Percentiles rank a stretch among this genome's conserved stretches.
These are phyloP conservation scores for Dimorphilus gyrociliatus DNA, from an alignment of 2,888 invertebrate genomes.

Conservation along the genomic window DNA sequence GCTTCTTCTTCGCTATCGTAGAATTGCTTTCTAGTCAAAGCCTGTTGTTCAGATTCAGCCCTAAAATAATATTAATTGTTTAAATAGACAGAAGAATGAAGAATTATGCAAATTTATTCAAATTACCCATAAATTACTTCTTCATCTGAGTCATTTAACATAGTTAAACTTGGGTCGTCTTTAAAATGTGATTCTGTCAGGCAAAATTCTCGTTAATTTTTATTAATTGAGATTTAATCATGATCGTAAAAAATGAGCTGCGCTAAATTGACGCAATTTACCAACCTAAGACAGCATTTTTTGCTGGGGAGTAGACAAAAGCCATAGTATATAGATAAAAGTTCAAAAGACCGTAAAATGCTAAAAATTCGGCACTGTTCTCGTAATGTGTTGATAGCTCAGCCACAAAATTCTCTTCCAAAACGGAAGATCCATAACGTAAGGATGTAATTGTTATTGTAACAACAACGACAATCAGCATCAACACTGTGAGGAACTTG, in stretches of 20 bases:
- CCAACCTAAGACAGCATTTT: conserved; percentile 62
- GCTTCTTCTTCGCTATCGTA: conserved; percentile 18
- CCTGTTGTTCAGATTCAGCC: conserved; percentile 2
- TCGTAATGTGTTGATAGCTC: conserved; percentile 68
- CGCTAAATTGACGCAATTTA: background rate
- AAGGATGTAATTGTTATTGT: conserved; percentile 57
- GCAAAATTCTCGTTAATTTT: background rate
- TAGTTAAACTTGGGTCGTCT: conserved; percentile 92
- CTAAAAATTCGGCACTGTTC: conserved; percentile 87
- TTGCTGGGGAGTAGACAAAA: conserved; percentile 74
- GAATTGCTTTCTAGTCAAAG: conserved; percentile 8
- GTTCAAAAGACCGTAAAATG: conserved; percentile 78
- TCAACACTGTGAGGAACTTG: conserved; percentile 70
- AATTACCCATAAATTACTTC: conserved; percentile 73
- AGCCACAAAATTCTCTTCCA: conserved; percentile 86
- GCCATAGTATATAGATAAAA: conserved; percentile 84
- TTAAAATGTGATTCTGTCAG: conserved; percentile 69
- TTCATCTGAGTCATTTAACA: conserved; percentile 87
- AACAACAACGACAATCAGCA: conserved; percentile 60
- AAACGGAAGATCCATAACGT: conserved; percentile 68
- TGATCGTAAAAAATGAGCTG: background rate
- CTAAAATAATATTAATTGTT: background rate
- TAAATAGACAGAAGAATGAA: background rate
- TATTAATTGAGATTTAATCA: background rate
- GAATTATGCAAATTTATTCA: background rate